Conservation (phyloP, 2,888 invertebrate genomes). For the Darwinula stevensoni region DNA sequence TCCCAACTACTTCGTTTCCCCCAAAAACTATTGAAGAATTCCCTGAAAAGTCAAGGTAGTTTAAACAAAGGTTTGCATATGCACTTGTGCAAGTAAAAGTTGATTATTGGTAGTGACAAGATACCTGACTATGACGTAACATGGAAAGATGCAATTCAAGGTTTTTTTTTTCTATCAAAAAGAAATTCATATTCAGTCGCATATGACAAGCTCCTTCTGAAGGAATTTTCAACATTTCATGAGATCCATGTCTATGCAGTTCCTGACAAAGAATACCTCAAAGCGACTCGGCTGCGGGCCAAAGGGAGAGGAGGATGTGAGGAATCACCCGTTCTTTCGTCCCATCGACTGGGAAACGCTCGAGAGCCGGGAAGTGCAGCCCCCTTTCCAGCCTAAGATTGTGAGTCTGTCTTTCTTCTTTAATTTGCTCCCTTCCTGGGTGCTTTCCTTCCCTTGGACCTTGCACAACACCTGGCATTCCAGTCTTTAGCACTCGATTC, state of each 20-base stretch:
- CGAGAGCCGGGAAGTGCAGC: slow-evolving; percentile 87
- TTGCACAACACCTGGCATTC: slow-evolving; percentile 1
- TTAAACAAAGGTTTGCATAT: too few species aligned
- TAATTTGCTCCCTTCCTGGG: slow-evolving; percentile 5
- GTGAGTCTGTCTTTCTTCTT: slow-evolving; percentile 32
- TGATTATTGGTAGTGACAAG: neutral
- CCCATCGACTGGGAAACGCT: slow-evolving; percentile 95
- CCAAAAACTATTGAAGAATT: too few species aligned
- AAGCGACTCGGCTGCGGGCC: slow-evolving; percentile 72
- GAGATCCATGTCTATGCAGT: too few species aligned
- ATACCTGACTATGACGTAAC: neutral
- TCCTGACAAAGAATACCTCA: slow-evolving; percentile 76
- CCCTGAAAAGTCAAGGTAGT: too few species aligned
- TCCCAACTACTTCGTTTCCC: too few species aligned
- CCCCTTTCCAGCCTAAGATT: slow-evolving; percentile 97
- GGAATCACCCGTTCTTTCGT: slow-evolving; percentile 85
- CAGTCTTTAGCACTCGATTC: neutral
- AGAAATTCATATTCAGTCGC: too few species aligned
- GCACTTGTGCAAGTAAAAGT: neutral
- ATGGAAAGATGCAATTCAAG: neutral
- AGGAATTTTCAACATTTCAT: too few species aligned
- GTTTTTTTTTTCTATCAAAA: neutral
- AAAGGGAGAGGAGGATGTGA: slow-evolving; percentile 78
- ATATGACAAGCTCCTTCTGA: too few species aligned
- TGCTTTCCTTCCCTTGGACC: slow-evolving; percentile 3